Conservation (phyloP, 1,140 invertebrate genomes). For the Eubasilissa regina region DNA sequence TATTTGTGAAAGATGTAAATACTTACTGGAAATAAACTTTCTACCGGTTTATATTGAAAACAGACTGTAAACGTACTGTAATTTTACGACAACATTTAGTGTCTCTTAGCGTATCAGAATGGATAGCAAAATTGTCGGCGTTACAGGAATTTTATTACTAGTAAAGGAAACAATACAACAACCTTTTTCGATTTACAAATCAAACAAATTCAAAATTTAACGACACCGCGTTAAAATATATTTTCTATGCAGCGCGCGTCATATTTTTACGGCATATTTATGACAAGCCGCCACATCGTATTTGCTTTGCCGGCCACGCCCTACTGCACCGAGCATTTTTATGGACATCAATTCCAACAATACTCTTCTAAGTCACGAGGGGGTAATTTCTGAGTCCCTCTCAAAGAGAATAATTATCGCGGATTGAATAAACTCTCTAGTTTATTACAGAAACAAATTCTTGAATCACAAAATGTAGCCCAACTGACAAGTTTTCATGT, state of each 20-base stretch:
- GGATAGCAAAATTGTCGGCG: not conserved
- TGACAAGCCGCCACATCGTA: conserved; percentile 45
- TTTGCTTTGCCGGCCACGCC: conserved; percentile 24
- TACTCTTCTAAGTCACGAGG: conserved; percentile 47
- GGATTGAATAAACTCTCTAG: too few relatives aligned
- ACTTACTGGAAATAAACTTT: too few relatives aligned
- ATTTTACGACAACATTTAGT: too few relatives aligned
- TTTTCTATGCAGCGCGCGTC: conserved; percentile 54
- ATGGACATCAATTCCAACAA: conserved; percentile 53
- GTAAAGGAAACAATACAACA: not conserved
- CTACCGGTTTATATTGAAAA: too few relatives aligned
- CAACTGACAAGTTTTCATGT: too few relatives aligned
- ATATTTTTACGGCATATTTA: conserved; percentile 57
- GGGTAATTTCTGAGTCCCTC: too few relatives aligned
- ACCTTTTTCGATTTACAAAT: conserved; percentile 38
- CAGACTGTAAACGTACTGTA: too few relatives aligned
- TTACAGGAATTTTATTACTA: conserved; percentile 6
- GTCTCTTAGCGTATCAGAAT: too few relatives aligned
- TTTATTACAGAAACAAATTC: too few relatives aligned
- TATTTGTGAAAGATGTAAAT: too few relatives aligned
- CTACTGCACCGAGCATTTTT: conserved; percentile 41
- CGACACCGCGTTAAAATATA: conserved; percentile 46
- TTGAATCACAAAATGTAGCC: too few relatives aligned
- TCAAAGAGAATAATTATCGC: too few relatives aligned
- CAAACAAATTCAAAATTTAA: conserved; percentile 50